Evolutionary conservation across 2,113 vertebrate genomes (phyloP).

Genomic region (Corynorhinus townsendii): DNA sequence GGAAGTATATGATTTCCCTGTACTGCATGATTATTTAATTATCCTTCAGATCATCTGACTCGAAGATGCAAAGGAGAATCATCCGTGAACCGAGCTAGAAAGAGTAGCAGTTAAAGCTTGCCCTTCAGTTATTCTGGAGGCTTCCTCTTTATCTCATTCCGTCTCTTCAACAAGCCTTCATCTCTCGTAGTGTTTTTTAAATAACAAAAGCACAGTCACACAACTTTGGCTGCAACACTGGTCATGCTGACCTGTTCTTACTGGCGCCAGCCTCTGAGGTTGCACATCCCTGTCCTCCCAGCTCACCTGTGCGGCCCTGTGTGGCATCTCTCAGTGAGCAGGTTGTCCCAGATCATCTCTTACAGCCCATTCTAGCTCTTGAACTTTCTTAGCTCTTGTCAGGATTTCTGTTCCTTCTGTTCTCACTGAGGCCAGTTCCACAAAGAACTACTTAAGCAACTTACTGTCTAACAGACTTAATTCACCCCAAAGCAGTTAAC

Average conservation of each 20-base stretch:
- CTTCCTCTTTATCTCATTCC: neutral
- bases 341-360: neutral
- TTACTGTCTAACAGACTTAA: neutral
- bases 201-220: neutral
- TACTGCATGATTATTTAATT: neutral
- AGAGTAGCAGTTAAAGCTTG: neutral
- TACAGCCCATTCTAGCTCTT: neutral
- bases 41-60: slow-evolving; percentile 21
- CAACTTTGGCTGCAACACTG: neutral
- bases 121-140: neutral
- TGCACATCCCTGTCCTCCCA: neutral
- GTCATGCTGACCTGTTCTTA: neutral
- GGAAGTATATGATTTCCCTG: neutral
- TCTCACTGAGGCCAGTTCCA: neutral
- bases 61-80: neutral
- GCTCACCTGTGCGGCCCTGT: neutral
- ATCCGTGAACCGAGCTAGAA: neutral
- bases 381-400: neutral
- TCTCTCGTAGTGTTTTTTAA: neutral
- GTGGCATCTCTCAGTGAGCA: neutral
- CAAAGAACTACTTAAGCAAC: neutral
- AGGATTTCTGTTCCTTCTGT: neutral
- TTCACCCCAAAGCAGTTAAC: neutral
- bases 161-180: neutral
- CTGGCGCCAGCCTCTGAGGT: neutral